These are phyloP conservation scores for Elmis aenea DNA, from an alignment of 2,888 invertebrate species.

Conservation along the genomic window DNA sequence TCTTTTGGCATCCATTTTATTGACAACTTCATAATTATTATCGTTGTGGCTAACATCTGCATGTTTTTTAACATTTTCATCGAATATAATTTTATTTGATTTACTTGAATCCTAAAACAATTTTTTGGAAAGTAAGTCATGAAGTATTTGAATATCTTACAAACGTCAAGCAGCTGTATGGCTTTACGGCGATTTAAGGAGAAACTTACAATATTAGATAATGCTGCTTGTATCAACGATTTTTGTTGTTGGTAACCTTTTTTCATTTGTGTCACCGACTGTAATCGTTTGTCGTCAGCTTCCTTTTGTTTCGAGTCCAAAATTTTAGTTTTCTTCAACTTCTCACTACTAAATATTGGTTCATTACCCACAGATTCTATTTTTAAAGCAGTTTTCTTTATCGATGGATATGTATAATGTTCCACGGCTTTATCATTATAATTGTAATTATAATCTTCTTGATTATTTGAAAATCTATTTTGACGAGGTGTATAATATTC, in stretches of 20 bases:
- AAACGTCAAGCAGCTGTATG: no score
- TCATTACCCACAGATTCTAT: constrained; percentile 34
- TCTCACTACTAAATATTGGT: constrained; percentile 27
- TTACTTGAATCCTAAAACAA: constrained; percentile 50
- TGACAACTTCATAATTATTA: constrained; percentile 19
- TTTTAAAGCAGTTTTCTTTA: no score
- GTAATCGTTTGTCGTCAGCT: constrained; percentile 61
- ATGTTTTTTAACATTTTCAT: constrained; percentile 49
- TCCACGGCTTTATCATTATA: no score
- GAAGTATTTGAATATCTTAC: no score
- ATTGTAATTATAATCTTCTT: no score
- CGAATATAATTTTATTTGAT: constrained; percentile 59
- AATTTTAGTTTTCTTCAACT: constrained; percentile 20
- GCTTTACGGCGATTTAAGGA: no score
- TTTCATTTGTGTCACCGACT: constrained; percentile 62
- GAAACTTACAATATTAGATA: constrained; percentile 57
- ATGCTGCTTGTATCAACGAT: constrained; percentile 58
- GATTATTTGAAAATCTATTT: constrained; percentile 15
- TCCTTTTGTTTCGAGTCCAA: no score
- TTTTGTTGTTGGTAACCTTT: constrained; percentile 61
- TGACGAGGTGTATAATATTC: no score
- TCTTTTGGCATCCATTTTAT: constrained; percentile 22
- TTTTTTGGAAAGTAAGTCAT: no score
- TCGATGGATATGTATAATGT: no score
- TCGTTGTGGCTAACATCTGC: no score